These are phyloP conservation scores for Dione vanillae DNA, from an alignment of 2,888 invertebrate genomes.

Conservation along the genomic window DNA sequence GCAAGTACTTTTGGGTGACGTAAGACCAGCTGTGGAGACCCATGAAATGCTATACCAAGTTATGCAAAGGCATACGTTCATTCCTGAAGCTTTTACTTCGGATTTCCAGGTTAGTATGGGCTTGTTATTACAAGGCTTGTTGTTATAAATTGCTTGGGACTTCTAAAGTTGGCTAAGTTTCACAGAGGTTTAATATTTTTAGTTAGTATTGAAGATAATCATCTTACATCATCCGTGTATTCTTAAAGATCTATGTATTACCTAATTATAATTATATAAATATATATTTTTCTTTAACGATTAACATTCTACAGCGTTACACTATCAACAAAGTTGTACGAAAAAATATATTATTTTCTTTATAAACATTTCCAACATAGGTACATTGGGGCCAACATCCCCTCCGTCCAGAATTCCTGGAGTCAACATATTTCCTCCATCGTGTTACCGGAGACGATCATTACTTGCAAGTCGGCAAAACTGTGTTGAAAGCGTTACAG, in stretches of 20 bases:
- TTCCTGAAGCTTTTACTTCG: conserved; percentile 99
- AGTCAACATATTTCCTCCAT: conserved; percentile 98
- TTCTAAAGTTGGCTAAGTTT: no score
- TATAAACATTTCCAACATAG: conserved; percentile 70
- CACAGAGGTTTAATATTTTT: no score
- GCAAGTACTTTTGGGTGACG: conserved; percentile 94
- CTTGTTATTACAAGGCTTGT: no score
- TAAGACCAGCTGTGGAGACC: conserved; percentile 98
- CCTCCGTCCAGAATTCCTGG: conserved; percentile 97
- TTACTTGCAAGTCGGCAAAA: conserved; percentile 95
- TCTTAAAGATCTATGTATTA: no score
- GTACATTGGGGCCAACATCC: conserved; percentile 99
- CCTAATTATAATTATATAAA: no score
- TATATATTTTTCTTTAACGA: no score
- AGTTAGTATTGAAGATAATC: no score
- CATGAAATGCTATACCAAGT: conserved; percentile 99
- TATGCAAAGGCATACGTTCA: conserved; percentile 98
- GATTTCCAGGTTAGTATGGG: conserved; percentile 90
- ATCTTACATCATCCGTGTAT: no score
- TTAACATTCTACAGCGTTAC: no score
- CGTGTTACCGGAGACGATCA: conserved; percentile 98
- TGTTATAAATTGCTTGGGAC: neutral
- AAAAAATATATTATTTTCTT: no score
- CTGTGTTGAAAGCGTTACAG: conserved; percentile 94
- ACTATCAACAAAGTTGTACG: no score